Percentiles rank a stretch among this genome's conserved stretches.
Conservation (phyloP, 2,113 vertebrate species). For the Sylvia atricapilla region DNA sequence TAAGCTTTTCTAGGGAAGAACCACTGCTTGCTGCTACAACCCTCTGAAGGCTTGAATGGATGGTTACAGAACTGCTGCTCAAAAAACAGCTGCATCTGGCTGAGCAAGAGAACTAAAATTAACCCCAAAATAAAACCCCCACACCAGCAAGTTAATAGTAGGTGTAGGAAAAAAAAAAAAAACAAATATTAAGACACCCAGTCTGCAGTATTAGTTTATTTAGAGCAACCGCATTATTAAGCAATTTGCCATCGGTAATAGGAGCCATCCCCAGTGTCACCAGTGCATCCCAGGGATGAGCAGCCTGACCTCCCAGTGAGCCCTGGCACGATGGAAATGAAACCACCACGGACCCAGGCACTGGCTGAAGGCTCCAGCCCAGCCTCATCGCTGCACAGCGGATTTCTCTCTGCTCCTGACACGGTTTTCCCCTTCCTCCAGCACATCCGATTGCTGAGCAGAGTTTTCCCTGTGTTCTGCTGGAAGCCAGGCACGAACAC, state of each 20-base stretch:
- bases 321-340: neutral
- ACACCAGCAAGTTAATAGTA: neutral
- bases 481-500: neutral
- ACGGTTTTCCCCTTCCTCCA: neutral
- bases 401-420: neutral
- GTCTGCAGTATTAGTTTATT: neutral
- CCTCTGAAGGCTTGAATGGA: neutral
- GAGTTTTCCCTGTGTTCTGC: neutral
- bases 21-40: neutral
- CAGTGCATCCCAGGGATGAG: neutral
- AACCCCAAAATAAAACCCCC: neutral
- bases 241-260: neutral
- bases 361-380: neutral
- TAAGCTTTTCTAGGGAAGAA: neutral
- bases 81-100: neutral
- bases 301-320: neutral
- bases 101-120: neutral
- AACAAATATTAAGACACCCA: neutral
- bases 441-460: accelerated
- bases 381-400: accelerated
- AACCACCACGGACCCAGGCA: neutral
- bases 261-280: neutral
- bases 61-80: neutral
- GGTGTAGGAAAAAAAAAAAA: neutral
- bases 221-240: neutral